Evolutionary conservation across 1,140 invertebrate genomes (phyloP), one percentile per base, ranked within the genome.

Genomic region (Maniola jurtina): DNA sequence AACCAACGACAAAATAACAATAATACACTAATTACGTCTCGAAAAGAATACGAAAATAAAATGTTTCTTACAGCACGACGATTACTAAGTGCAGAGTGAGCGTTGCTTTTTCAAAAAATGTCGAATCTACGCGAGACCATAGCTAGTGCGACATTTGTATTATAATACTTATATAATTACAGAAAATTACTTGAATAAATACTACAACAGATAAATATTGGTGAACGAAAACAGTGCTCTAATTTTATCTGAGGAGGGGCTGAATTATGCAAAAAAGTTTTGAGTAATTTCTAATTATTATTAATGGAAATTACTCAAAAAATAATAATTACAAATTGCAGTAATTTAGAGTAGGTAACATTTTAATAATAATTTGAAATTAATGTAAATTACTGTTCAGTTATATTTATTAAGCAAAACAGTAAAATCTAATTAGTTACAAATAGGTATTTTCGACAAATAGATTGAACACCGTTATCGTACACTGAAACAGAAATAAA

Each of bases 61-160:
- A 86, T 81, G 79, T 80, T 73, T 80, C 78, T 84, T 86, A 89
- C 88, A 88, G 83, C 84, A 90, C 85, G 88, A 90, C 86, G 88
- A 85, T 83, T 78, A 90, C 86, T 89, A 90, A 83, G 88, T 90
- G 88, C 88, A 90, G 72, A 84, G 86, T 86, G 88, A 89, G 85
- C 71, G 68, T 75, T 73, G 52, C 52, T 34, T 55, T 55, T 33
- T 55, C 34, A 45, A 45, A n/a, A 11, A 45, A 84, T 72, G 85
- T 86, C 84, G 80, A 86, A 84, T 82, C 79, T 77, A 83, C 69
- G 61, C 66, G 68, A 72, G 75, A 61, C 66, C 63, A 63, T 74
- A 71, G 50, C 68, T 66, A 75, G 75, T 70, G 57, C 66, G 80
- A 77, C 81, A 76, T 77, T 14, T 66, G 16, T 47, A 45, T 73